Evolutionary conservation across 2,888 invertebrate species (phyloP), one percentile per base, ranked within the genome.

Genomic region (Diplolepis rosae): DNA sequence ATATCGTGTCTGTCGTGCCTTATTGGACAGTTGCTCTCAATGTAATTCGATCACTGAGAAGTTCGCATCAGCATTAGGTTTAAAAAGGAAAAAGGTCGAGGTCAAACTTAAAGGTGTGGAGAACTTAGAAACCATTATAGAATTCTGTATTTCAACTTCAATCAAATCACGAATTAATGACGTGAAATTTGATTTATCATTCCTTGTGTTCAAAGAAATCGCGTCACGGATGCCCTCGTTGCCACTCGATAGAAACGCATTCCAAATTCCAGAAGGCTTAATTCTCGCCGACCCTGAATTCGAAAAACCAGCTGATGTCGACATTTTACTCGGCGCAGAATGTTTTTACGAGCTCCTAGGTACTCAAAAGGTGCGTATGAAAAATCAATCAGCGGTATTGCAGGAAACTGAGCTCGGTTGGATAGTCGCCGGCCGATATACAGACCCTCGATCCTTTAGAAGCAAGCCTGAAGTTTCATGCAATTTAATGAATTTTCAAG

Each of bases 281-380:
- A 48, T 66, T 69, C 45, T 70, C 11, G 74, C 74, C 2, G 68
- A 72, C 48, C 72, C 70, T 56, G 48, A 65, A 48, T 72, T 70
- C 54, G 65, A 72, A 13, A 9, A 69, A 52, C 68, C 70, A 65
- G 42, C 56, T 50, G 56, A 69, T 30, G 67, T 74, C 27, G 68
- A 73, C 32, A 70, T 73, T 15, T 35, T 74, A 42, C 65, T 74
- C 11, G 70, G 74, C 52, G 68, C 18, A 56, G 66, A 50, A 50
- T 65, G 13, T 66, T 70, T 5, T 54, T 74, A 39, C 68, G 70
- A 24, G 42, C 68, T 27, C 52, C 70, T 9, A 67, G 65, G 2
- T 35, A 68, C 22, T 71, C 66, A 4, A 68, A 68, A 69, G 56
- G 68, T 28, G 65, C 69, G 22, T n/a, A 65, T 1, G 69, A 65